A percentile compares a stretch with the other conserved stretches of the same genome.
These are phyloP conservation scores for Aythya fuligula DNA, from an alignment of 2,797 vertebrate species.

Conservation along the genomic window DNA sequence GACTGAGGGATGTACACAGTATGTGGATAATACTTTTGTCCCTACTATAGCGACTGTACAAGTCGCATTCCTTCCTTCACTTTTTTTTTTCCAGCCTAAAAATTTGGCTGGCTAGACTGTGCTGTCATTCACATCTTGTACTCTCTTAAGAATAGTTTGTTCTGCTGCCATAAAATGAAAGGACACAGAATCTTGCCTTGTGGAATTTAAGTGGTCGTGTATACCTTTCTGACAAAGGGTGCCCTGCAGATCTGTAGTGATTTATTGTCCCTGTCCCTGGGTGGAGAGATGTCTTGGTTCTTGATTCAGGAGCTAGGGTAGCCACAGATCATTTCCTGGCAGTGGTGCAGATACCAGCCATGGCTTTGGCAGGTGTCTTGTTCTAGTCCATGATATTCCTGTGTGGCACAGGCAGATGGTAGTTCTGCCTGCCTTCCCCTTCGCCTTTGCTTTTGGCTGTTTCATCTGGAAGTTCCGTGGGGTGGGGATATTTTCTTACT, in stretches of 20 bases:
- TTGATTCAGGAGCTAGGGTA: not conserved
- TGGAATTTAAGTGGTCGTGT: not conserved
- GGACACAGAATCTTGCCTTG: not conserved
- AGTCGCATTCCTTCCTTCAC: not conserved
- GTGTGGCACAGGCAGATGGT: not conserved
- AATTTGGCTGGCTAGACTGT: not conserved
- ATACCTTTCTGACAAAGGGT: not conserved
- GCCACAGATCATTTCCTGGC: not conserved
- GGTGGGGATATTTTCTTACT: not conserved
- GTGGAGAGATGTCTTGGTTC: not conserved
- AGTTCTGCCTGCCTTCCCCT: not conserved
- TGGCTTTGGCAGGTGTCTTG: not conserved
- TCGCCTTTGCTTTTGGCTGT: not conserved
- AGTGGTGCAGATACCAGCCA: not conserved
- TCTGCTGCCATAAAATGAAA: not conserved
- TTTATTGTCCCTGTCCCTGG: not conserved
- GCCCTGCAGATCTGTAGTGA: not conserved
- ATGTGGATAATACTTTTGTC: not conserved
- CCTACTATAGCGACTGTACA: not conserved
- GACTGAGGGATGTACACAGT: not conserved
- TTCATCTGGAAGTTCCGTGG: not conserved
- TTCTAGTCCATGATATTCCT: not conserved
- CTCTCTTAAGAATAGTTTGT: not conserved
- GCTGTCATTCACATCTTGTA: not conserved
- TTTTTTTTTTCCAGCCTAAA: not conserved